Conservation (phyloP, 2,888 invertebrate species). For the Carcina quercana region DNA sequence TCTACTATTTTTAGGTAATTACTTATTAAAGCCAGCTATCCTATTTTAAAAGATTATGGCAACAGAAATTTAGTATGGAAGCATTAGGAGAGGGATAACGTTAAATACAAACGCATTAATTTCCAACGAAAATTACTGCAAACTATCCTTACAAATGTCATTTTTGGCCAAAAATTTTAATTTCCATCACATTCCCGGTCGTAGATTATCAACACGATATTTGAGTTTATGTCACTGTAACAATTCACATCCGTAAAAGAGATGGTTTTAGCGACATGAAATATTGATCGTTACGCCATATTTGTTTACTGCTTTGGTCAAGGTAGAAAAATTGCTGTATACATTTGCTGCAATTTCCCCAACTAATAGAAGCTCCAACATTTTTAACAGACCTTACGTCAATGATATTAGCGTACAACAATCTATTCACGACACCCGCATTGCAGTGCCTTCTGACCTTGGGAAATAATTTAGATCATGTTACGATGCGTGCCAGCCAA, state of each 20-base stretch:
- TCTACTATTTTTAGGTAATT: no score
- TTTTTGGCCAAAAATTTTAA: no score
- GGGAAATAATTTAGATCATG: constrained; percentile 14
- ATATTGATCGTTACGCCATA: background rate
- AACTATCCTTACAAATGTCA: no score
- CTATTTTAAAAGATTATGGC: no score
- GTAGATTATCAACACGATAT: no score
- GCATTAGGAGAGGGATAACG: no score
- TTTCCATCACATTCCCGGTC: no score
- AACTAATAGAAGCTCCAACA: background rate
- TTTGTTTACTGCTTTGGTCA: background rate
- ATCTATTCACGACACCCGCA: constrained; percentile 10
- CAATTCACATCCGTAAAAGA: background rate
- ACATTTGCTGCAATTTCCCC: background rate
- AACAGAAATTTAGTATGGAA: no score
- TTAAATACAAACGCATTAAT: no score
- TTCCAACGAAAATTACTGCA: no score
- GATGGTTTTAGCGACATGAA: background rate
- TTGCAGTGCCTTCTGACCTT: constrained; percentile 15
- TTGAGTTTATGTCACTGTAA: no score
- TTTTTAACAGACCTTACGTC: background rate
- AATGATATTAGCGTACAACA: background rate
- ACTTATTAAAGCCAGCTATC: no score
- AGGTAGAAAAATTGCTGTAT: background rate
- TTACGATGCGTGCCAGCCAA: constrained; percentile 7